Conservation (phyloP, 2,113 vertebrate genomes). For the Albula glossodonta region DNA sequence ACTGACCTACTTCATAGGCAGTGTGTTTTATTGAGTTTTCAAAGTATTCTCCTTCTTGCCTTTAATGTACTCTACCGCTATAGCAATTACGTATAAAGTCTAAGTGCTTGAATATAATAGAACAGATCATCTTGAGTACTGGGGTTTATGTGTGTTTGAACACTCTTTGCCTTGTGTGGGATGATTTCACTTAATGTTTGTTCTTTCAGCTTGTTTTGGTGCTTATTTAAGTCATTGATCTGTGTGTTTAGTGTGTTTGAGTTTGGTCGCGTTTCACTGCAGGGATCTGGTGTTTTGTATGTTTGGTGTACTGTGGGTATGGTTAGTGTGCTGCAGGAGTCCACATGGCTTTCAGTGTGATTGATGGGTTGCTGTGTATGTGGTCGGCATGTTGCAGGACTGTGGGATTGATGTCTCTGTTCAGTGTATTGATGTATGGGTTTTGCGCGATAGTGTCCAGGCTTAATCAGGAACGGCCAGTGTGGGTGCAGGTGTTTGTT, state of each 20-base stretch:
- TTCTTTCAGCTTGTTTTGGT: slow-evolving; percentile 11
- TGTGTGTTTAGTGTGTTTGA: slow-evolving; percentile 11
- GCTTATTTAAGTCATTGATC: neutral
- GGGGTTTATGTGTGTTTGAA: neutral
- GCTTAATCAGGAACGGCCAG: too few species aligned
- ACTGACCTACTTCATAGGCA: slow-evolving; percentile 22
- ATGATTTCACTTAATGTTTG: neutral
- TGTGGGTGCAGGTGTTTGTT: too few species aligned
- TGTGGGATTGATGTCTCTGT: neutral
- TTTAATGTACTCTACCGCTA: neutral
- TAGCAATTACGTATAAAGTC: neutral
- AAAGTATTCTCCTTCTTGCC: neutral
- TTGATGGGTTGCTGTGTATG: neutral
- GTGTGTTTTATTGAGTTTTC: slow-evolving; percentile 20
- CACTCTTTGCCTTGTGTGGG: neutral
- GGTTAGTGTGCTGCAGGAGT: neutral
- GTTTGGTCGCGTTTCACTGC: neutral
- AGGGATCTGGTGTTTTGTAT: neutral
- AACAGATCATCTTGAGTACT: neutral
- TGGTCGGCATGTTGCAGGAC: neutral
- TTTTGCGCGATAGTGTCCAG: too few species aligned
- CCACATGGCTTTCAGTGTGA: neutral
- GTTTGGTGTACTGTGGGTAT: neutral
- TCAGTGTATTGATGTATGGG: neutral
- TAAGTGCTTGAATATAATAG: neutral